Percentiles rank a stretch among this genome's conserved stretches.
phyloP scores from a whole-genome alignment of 2,888 invertebrate genomes.

The Thumatha senex region DNA sequence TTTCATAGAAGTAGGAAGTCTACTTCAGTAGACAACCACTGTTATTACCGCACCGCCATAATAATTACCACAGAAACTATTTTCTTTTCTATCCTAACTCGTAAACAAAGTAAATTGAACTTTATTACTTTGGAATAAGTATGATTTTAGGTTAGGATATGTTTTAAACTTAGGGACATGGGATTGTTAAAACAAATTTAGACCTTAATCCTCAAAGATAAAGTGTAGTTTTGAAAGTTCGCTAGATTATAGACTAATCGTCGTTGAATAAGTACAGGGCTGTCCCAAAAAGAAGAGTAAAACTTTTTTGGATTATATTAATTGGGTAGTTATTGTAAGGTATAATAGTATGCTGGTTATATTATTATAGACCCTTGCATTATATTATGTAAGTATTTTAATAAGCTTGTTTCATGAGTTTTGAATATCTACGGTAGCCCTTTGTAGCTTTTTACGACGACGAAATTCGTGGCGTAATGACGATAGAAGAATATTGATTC shows the following conservation, averaged over 20 bases:
- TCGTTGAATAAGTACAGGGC: constrained; percentile 8
- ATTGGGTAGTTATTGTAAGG: neutral
- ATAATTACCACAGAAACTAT: constrained; percentile 23
- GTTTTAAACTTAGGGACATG: neutral
- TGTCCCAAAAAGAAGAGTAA: constrained; percentile 7
- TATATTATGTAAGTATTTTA: neutral
- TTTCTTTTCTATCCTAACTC: constrained; percentile 10
- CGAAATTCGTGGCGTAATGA: neutral
- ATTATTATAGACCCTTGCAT: neutral
- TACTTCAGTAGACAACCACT: constrained; percentile 15
- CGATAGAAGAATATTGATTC: neutral
- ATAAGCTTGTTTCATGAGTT: neutral
- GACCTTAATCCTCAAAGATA: neutral
- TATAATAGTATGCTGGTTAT: neutral
- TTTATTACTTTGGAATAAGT: neutral
- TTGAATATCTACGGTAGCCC: too few relatives aligned
- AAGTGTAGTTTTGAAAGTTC: constrained; percentile 1
- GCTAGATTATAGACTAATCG: neutral
- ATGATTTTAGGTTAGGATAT: neutral
- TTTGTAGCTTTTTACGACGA: neutral
- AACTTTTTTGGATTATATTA: neutral
- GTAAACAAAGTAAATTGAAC: constrained; percentile 4
- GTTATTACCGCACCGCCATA: constrained; percentile 14
- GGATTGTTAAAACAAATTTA: neutral
- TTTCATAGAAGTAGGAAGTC: constrained; percentile 13